phyloP scores from a whole-genome alignment of 2,113 vertebrate species.

The Microtus richardsoni region DNA sequence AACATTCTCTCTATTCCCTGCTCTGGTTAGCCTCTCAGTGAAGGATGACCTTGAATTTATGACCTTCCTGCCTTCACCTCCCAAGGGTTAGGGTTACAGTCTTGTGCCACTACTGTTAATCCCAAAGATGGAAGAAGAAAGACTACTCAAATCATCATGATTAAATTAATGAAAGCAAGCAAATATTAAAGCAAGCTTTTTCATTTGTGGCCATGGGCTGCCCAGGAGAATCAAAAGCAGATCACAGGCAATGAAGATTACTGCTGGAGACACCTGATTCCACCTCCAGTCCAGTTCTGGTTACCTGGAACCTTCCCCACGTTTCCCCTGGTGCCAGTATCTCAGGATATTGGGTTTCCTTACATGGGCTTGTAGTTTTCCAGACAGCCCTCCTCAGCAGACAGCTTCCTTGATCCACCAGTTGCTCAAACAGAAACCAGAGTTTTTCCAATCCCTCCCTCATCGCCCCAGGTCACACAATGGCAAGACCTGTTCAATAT shows the following conservation, averaged over 20 bases:
- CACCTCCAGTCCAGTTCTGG: not conserved
- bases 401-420: not conserved
- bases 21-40: not conserved
- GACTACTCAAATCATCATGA: not conserved
- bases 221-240: slow-evolving; percentile 15
- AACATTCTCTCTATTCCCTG: not conserved
- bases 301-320: not conserved
- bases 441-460: not conserved
- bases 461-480: not conserved
- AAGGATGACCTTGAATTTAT: not conserved
- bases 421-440: slow-evolving; percentile 20
- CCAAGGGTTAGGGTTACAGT: not conserved
- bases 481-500: not conserved
- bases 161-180: not conserved
- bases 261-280: not conserved
- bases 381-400: not conserved
- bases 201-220: not conserved
- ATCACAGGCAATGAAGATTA: not conserved
- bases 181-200: not conserved
- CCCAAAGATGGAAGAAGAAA: not conserved
- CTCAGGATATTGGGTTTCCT: slow-evolving; percentile 34
- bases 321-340: not conserved
- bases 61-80: not conserved
- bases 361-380: not conserved
- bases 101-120: not conserved